Evolutionary conservation across 92 coral and sea anemone genomes (phyloP), one percentile per base, ranked within the genome.

Genomic region (Actinostola sp.): DNA sequence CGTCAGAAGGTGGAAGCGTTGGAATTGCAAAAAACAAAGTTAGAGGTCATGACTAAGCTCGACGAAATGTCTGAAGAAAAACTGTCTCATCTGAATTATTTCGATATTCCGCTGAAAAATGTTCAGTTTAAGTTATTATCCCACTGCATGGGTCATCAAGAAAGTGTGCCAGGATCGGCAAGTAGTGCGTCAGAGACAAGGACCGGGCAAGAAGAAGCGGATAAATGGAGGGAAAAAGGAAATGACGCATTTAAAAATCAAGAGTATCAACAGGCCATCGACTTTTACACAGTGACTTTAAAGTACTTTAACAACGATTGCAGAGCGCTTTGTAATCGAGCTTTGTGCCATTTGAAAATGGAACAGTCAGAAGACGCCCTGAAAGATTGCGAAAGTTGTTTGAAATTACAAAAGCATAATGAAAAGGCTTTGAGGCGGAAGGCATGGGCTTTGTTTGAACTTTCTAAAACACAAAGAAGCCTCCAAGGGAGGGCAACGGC

Each of bases 371-470:
- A 63, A 39, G n/a, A 77, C 27, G 96, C 96, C 7, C 77, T 90
- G 1, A 71, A 77, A 21, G 96, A 88, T 61, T 90, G 96, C 50
- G 75, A 79, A 16, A 73, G 44, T 8, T 90, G 96, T 38, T 76
- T 90, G 29, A 70, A 62, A 31, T 54, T 82, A 27, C 46, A 77
- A n/a, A 67, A 81, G 32, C 2, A 20, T 26, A 77, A 63, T 78
- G 57, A 50, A 36, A 90, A 90, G 70, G 96, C 96, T 0, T 44
- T 90, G 64, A 66, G 12, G 70, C 82, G 93, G 3, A 90, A 90
- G 42, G 93, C 96, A 3, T 90, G 93, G 96, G 89, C 96, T 32
- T 86, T 90, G 34, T 61, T 28, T 36, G 70, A 70, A 1, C 80
- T 88, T 73, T 80, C 84, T 17, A 31, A 44, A 27, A 49, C 68